Conservation (phyloP, 2,113 vertebrate species). For the Hyaena hyaena region DNA sequence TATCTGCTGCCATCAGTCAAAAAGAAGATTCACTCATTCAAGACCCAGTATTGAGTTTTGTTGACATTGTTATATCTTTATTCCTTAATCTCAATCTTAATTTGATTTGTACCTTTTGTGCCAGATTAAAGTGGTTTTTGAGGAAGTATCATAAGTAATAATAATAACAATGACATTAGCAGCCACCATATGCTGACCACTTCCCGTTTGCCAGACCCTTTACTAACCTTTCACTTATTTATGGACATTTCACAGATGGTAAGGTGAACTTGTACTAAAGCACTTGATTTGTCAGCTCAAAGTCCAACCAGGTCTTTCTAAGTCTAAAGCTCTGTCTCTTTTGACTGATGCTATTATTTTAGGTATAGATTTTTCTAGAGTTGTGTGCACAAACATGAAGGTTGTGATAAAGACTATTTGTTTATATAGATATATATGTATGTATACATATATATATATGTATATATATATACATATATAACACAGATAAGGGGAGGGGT, state of each 20-base stretch:
- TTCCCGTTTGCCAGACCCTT: not conserved
- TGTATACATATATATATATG: too few relatives aligned
- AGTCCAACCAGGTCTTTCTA: not conserved
- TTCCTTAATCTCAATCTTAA: not conserved
- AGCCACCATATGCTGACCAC: not conserved
- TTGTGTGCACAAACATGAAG: not conserved
- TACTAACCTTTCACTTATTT: not conserved
- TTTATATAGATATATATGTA: too few relatives aligned
- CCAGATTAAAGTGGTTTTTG: not conserved
- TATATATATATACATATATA: too few relatives aligned
- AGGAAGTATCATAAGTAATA: not conserved
- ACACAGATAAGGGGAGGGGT: not conserved
- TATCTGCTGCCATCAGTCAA: not conserved
- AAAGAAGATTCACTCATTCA: not conserved
- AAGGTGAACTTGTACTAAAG: not conserved
- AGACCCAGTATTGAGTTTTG: not conserved
- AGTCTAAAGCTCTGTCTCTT: not conserved
- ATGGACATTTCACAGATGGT: not conserved
- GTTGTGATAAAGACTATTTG: not conserved
- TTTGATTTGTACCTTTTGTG: not conserved
- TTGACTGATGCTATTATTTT: not conserved
- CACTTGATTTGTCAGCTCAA: not conserved
- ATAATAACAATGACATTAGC: not conserved
- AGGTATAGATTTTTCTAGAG: not conserved
- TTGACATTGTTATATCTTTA: not conserved